Evolutionary conservation across 1,140 invertebrate genomes (phyloP), one percentile per base, ranked within the genome.

Genomic region (Pogonomyrmex californicus): DNA sequence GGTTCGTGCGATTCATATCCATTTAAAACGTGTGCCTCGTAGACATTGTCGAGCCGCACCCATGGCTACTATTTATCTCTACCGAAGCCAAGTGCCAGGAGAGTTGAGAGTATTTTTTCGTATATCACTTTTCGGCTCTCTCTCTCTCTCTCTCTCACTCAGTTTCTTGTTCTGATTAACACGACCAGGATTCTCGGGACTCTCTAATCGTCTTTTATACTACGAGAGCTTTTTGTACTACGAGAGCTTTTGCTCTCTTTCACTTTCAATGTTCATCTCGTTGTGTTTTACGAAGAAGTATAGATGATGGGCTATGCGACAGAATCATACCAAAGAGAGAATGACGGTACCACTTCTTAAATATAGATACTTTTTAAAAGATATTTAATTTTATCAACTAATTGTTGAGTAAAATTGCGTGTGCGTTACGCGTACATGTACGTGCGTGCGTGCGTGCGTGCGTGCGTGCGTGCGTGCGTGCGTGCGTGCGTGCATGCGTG

Each of bases 11-110:
- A 65, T 54, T 75, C 73, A 85, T 44, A 87, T 88, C 86, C 83
- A 82, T 83, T 88, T 76, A 75, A 88, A 91, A 91, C 90, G 90
- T 91, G 90, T 91, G 89, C 88, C 86, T 88, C 78, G 87, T 90
- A 91, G 90, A 91, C 90, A 91, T 90, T 87, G 77, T 73, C 83
- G 87, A 88, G 89, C 87, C 87, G 90, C 90, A 91, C 90, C 90
- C 90, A 91, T 89, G 90, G 87, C 47, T 73, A 78, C 89, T 91
- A 91, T 91, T 91, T 91, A 91, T 90, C 90, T 90, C 87, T 91
- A 87, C 90, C 89, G 90, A 91, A 85, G 90, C 89, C 73, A 62
- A 91, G 90, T 91, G 90, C 90, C 90, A 91, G 90, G 82, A 88
- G 78, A 63, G 65, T 87, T 86, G 82, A 88, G 78, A 63, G 65